phyloP scores from a whole-genome alignment of 2,797 vertebrate species.

The Rachycentron canadum region DNA sequence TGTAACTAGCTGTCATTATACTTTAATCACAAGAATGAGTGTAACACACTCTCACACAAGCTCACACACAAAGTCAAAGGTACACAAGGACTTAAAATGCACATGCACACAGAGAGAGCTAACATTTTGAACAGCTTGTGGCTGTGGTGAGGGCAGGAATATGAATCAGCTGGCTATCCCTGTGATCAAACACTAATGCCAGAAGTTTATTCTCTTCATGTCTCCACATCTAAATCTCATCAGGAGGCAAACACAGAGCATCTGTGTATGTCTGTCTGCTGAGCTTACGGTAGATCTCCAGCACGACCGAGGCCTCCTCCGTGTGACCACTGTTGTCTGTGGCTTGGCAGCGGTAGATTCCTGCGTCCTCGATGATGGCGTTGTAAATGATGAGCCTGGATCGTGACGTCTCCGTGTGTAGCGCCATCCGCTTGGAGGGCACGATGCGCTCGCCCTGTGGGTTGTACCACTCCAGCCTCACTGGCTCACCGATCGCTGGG shows the following conservation, averaged over 20 bases:
- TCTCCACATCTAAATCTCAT: conserved; percentile 29
- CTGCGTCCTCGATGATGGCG: conserved; percentile 95
- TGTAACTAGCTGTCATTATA: conserved; percentile 60
- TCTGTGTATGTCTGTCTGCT: conserved; percentile 9
- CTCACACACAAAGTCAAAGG: conserved; percentile 46
- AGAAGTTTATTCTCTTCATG: conserved; percentile 54
- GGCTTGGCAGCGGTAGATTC: conserved; percentile 97
- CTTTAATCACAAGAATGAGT: conserved; percentile 69
- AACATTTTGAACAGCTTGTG: conserved; percentile 23
- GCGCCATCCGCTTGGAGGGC: conserved; percentile 89
- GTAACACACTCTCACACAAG: conserved; percentile 34
- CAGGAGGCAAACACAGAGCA: conserved; percentile 26
- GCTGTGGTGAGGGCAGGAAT: conserved; percentile 41
- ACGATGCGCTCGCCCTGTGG: conserved; percentile 95
- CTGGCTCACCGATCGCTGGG: conserved; percentile 94
- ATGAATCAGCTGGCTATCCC: conserved; percentile 42
- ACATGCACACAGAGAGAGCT: conserved; percentile 18
- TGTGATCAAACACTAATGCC: conserved; percentile 61
- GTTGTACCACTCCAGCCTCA: conserved; percentile 96
- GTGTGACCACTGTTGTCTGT: conserved; percentile 90
- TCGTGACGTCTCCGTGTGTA: conserved; percentile 92
- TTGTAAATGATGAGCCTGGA: conserved; percentile 97
- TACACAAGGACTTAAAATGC: conserved; percentile 25
- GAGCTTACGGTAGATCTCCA: conserved; percentile 98
- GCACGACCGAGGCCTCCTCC: conserved; percentile 95